Evolutionary conservation across 2,888 invertebrate species (phyloP).

Genomic region (Megamerina dolium): DNA sequence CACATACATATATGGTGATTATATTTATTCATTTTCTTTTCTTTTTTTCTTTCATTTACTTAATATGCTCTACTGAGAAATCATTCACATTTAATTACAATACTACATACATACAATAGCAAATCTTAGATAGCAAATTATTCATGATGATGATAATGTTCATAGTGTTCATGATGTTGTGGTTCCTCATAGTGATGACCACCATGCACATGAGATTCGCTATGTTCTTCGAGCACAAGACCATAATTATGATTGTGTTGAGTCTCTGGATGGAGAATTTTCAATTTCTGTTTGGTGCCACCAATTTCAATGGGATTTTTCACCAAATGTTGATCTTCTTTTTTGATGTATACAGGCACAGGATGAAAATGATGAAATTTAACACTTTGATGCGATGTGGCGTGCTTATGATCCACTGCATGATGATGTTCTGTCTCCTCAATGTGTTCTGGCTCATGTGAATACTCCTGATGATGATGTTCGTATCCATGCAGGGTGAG

Average conservation of each 20-base stretch:
- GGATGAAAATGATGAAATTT: slow-evolving; percentile 66
- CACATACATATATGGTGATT: no score
- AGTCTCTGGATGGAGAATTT: slow-evolving; percentile 57
- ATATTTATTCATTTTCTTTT: no score
- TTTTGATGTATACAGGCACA: slow-evolving; percentile 64
- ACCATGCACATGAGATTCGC: slow-evolving; percentile 42
- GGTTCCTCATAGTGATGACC: slow-evolving; percentile 42
- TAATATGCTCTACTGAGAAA: no score
- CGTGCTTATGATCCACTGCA: slow-evolving; percentile 59
- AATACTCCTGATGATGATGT: slow-evolving; percentile 10
- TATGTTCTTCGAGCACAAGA: slow-evolving; percentile 56
- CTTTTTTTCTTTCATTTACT: no score
- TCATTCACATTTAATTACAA: no score
- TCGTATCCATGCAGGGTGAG: slow-evolving; percentile 20
- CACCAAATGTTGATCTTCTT: slow-evolving; percentile 60
- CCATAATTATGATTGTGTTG: slow-evolving; percentile 57
- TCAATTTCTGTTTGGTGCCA: slow-evolving; percentile 56
- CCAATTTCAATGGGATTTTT: slow-evolving; percentile 62
- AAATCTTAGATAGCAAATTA: no score
- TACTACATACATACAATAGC: no score
- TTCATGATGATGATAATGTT: slow-evolving; percentile 37
- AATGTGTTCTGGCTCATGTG: slow-evolving; percentile 29
- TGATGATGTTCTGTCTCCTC: slow-evolving; percentile 55
- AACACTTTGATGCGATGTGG: slow-evolving; percentile 64
- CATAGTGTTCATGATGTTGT: slow-evolving; percentile 39